These are phyloP conservation scores for Hyposoter didymator DNA, from an alignment of 2,888 invertebrate genomes.

Conservation along the genomic window DNA sequence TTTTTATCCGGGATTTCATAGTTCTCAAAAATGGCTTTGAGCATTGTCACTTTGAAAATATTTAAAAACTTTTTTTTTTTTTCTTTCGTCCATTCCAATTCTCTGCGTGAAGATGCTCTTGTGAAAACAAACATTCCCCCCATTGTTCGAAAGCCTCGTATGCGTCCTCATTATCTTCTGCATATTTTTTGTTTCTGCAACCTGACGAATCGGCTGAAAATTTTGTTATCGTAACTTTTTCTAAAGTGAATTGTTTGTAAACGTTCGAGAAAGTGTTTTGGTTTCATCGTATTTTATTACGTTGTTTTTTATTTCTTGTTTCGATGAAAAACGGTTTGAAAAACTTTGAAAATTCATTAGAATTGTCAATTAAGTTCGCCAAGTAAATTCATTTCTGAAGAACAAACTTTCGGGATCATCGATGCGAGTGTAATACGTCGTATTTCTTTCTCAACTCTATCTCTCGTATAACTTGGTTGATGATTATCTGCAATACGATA, in stretches of 20 bases:
- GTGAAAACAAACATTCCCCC: background rate
- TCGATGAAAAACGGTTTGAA: too few relatives aligned
- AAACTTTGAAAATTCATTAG: background rate
- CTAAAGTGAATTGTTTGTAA: too few relatives aligned
- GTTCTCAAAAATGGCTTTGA: slow-evolving; percentile 35
- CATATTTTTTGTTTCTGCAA: background rate
- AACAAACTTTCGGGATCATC: slow-evolving; percentile 8
- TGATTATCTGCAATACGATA: slow-evolving; percentile 55
- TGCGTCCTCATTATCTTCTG: background rate
- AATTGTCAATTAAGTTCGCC: background rate
- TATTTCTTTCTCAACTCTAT: slow-evolving; percentile 2
- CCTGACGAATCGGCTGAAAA: background rate
- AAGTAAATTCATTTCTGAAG: background rate
- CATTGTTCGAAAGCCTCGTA: slow-evolving; percentile 13
- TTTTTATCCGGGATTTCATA: background rate
- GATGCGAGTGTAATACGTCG: background rate
- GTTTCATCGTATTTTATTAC: too few relatives aligned
- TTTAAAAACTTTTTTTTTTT: background rate
- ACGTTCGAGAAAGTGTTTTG: background rate
- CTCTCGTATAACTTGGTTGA: slow-evolving; percentile 6
- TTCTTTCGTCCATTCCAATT: background rate
- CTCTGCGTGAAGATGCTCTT: background rate
- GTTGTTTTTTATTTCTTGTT: too few relatives aligned
- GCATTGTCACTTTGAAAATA: slow-evolving; percentile 34
- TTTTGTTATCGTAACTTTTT: background rate